Conservation (phyloP, 1,140 invertebrate genomes). For the Lasioglossum albipes region DNA sequence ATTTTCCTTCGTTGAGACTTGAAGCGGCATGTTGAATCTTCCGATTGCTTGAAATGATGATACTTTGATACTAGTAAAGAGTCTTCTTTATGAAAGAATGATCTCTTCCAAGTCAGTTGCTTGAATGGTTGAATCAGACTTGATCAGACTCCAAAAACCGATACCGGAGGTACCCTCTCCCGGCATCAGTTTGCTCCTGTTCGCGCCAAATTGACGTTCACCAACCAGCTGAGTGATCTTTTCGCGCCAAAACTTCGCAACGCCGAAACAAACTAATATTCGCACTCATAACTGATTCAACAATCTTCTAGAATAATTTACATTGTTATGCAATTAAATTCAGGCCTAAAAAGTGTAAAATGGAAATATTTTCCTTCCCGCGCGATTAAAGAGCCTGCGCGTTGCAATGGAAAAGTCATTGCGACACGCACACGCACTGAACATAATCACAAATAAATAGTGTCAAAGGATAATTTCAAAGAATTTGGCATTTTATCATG, state of each 20-base stretch:
- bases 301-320: conserved; percentile 19
- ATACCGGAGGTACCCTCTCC: background rate
- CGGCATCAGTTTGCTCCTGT: background rate
- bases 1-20: conserved; percentile 74
- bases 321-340: rapidly evolving
- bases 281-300: background rate
- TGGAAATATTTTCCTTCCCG: conserved; percentile 19
- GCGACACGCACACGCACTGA: too few relatives aligned
- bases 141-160: too few relatives aligned
- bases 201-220: conserved; percentile 21
- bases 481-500: too few relatives aligned
- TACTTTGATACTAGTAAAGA: background rate
- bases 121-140: too few relatives aligned
- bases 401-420: background rate
- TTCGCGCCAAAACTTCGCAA: conserved; percentile 41
- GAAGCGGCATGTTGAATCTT: conserved; percentile 67
- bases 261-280: background rate
- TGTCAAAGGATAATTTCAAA: too few relatives aligned
- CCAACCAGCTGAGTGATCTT: conserved; percentile 37
- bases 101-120: background rate
- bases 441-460: too few relatives aligned
- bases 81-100: background rate
- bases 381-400: conserved; percentile 21
- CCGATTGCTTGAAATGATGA: background rate
- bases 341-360: background rate